These are phyloP conservation scores for Petrocephalus microphthalmus DNA, from an alignment of 2,113 vertebrate genomes.

Conservation along the genomic window DNA sequence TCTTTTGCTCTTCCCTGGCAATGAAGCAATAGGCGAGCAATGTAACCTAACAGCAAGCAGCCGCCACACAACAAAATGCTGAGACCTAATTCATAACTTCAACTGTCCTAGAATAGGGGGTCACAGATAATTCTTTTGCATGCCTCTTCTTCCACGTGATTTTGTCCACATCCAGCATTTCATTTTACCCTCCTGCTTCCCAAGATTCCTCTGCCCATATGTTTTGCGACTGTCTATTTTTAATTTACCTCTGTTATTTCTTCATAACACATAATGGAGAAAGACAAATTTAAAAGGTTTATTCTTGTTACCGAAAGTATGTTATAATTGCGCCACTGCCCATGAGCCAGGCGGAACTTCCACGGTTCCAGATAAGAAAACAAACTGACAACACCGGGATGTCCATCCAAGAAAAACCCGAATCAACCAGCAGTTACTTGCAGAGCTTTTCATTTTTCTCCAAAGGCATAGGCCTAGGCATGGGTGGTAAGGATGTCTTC, in stretches of 20 bases:
- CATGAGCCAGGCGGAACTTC: background rate
- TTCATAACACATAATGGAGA: background rate
- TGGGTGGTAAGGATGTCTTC: too few relatives aligned
- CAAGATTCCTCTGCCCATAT: background rate
- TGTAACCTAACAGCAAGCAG: slow-evolving; percentile 35
- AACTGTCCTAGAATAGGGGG: slow-evolving; percentile 34
- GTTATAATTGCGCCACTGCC: background rate
- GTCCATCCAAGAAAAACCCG: background rate
- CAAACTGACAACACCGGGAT: background rate
- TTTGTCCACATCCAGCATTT: slow-evolving; percentile 29
- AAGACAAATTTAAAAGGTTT: background rate
- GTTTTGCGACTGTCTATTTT: too few relatives aligned
- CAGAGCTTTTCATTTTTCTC: background rate
- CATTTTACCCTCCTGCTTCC: background rate
- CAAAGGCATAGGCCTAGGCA: too few relatives aligned
- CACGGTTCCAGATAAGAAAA: background rate
- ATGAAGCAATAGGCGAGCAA: slow-evolving; percentile 44
- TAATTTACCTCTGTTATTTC: background rate
- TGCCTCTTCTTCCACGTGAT: background rate
- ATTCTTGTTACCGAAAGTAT: background rate
- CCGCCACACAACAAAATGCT: slow-evolving; percentile 28
- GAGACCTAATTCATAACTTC: slow-evolving; percentile 34
- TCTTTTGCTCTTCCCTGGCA: slow-evolving; percentile 19
- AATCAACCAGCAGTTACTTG: background rate
- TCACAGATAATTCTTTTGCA: background rate